Percentiles rank a stretch among this genome's conserved stretches.
Conservation (phyloP, 2,797 vertebrate genomes). For the Orestias chungarensis region DNA sequence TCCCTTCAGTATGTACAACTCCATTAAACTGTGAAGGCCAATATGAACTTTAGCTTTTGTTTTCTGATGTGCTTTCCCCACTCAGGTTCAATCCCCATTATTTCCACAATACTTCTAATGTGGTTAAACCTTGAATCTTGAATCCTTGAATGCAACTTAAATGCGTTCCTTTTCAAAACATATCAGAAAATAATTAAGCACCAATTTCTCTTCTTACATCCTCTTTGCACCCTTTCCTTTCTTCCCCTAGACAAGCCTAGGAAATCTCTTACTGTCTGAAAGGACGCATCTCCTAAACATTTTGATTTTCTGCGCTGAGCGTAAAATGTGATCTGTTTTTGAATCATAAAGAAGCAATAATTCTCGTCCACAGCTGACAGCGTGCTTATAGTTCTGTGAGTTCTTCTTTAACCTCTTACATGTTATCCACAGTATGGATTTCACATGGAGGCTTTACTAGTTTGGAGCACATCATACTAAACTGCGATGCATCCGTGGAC, state of each 20-base stretch:
- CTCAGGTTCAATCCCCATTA: no score
- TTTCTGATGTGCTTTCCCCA: no score
- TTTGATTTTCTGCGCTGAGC: slow-evolving; percentile 13
- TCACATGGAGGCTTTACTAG: slow-evolving; percentile 47
- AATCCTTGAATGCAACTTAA: no score
- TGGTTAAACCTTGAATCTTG: background rate
- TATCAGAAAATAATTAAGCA: background rate
- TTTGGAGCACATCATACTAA: slow-evolving; percentile 17
- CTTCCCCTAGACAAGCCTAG: background rate
- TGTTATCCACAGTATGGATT: slow-evolving; percentile 56
- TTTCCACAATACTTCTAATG: background rate
- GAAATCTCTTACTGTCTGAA: slow-evolving; percentile 4
- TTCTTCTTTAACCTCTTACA: slow-evolving; percentile 39
- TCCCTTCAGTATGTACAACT: background rate
- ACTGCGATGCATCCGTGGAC: slow-evolving; percentile 39
- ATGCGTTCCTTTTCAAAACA: background rate
- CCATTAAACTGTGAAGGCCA: background rate
- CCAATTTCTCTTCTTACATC: background rate
- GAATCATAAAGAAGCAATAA: slow-evolving; percentile 56
- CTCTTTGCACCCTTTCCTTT: background rate
- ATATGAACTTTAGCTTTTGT: background rate
- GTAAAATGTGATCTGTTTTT: slow-evolving; percentile 27
- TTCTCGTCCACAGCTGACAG: slow-evolving; percentile 31
- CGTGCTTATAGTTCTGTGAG: slow-evolving; percentile 20
- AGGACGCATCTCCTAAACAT: slow-evolving; percentile 2